A percentile compares a stretch with the other conserved stretches of the same genome.
phyloP scores from a whole-genome alignment of 1,140 invertebrate genomes.

The Palaemon carinicauda region DNA sequence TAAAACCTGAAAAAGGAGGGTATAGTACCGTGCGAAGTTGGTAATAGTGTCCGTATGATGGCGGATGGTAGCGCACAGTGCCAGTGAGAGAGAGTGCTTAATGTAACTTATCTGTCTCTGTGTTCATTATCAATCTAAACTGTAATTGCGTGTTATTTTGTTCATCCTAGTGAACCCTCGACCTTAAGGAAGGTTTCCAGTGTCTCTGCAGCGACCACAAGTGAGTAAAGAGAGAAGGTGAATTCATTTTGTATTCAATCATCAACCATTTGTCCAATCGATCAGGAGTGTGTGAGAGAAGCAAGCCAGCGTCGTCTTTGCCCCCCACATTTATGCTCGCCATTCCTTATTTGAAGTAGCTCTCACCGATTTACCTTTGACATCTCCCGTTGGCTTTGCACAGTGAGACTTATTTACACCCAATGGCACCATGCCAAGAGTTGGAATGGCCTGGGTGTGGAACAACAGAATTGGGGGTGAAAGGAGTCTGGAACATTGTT shows the following conservation, averaged over 20 bases:
- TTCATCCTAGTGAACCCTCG: conserved; percentile 15
- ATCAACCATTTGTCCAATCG: conserved; percentile 55
- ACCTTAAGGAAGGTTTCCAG: neutral
- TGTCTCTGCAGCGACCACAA: conserved; percentile 10
- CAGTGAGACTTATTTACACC: too few species aligned
- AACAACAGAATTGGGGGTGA: too few species aligned
- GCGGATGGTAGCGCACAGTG: conserved; percentile 44
- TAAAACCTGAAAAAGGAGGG: neutral
- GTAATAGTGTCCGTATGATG: conserved; percentile 42
- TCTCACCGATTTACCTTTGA: too few species aligned
- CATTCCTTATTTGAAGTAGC: too few species aligned
- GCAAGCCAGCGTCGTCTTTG: conserved; percentile 39
- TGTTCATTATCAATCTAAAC: conserved; percentile 9
- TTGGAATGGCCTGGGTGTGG: too few species aligned
- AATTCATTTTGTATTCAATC: conserved; percentile 54
- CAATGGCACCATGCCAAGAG: too few species aligned
- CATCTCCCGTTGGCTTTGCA: too few species aligned
- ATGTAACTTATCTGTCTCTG: conserved; percentile 25
- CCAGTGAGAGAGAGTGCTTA: conserved; percentile 29
- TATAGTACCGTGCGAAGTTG: neutral
- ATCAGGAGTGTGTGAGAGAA: conserved; percentile 23
- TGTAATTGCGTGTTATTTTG: conserved; percentile 32
- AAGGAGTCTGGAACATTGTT: too few species aligned
- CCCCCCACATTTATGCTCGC: neutral
- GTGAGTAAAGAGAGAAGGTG: conserved; percentile 43